Evolutionary conservation across 2,888 invertebrate species (phyloP), one percentile per base, ranked within the genome.

Genomic region (Lysandra bellargus): DNA sequence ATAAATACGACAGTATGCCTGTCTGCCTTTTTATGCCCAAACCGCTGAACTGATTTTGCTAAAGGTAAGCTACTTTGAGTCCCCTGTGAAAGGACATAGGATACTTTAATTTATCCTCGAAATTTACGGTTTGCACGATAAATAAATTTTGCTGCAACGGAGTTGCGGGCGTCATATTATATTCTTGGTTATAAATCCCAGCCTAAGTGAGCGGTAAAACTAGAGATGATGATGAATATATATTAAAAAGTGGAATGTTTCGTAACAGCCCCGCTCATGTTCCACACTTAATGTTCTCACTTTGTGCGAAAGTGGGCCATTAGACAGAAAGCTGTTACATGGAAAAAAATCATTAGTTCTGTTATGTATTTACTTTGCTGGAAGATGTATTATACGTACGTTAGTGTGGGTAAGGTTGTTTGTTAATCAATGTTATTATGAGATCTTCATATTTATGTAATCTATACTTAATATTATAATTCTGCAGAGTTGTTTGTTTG

Each of bases 281-380:
- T 33, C 33, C 14, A 69, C 69, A 69, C 69, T 69, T 69, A 37
- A 69, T 33, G 69, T 33, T 33, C 69, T 53, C 75, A 75, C 53
- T 57, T 49, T 53, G 53, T 53, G 33, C 57, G 23, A 76, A 76
- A 76, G 76, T 53, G 57, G 12, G 30, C 49, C 76, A 76, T 76
- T 53, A 76, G 23, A 53, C 75, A 49, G 23, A 53, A 49, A 33
- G 76, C 53, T 53, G 76, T 53, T 76, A 53, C 76, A 76, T 17
- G 76, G 57, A 76, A 76, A 76, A 17, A 57, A 57, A 57, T 57
- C 76, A 57, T 37, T 76, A 76, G 53, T 76, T 76, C 57, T 57
- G 76, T 76, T 53, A 76, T 75, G 23, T 53, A 53, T 75, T 49
- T 53, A 53, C 57, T n/a, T 75, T 53, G 7, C 14, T 57, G 5